Evolutionary conservation across 2,797 vertebrate genomes (phyloP).

Genomic region (Natrix natrix): DNA sequence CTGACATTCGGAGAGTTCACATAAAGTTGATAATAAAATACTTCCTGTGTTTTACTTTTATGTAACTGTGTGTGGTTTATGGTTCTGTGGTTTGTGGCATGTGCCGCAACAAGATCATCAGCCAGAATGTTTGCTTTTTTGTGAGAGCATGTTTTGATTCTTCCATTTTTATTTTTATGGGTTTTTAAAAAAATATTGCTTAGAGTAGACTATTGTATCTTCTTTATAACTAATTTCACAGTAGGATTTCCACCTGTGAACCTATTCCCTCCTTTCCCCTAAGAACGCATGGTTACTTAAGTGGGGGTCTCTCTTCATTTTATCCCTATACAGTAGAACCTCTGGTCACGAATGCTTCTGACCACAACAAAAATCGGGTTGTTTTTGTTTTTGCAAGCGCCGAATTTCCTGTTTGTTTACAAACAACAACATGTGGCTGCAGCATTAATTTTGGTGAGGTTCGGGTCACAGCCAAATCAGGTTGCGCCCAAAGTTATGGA

Average conservation of each 20-base stretch:
- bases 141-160: neutral
- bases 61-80: neutral
- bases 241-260: neutral
- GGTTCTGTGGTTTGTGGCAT: constrained; percentile 3
- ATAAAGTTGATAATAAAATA: neutral
- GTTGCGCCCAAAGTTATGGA: too few relatives aligned
- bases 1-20: neutral
- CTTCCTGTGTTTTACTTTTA: neutral
- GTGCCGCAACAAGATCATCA: neutral
- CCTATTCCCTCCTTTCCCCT: neutral
- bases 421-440: too few relatives aligned
- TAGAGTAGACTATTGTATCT: neutral
- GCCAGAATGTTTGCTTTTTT: neutral
- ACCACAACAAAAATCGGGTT: too few relatives aligned
- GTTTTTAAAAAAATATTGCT: neutral
- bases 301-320: neutral
- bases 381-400: too few relatives aligned
- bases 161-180: neutral
- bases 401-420: too few relatives aligned
- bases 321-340: too few relatives aligned
- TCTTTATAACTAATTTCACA: neutral
- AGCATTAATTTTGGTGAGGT: too few relatives aligned
- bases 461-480: too few relatives aligned
- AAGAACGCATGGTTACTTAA: neutral
- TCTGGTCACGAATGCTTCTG: too few relatives aligned